phyloP scores from a whole-genome alignment of 92 coral and sea anemone species.

The Chrysogorgia sp. region DNA sequence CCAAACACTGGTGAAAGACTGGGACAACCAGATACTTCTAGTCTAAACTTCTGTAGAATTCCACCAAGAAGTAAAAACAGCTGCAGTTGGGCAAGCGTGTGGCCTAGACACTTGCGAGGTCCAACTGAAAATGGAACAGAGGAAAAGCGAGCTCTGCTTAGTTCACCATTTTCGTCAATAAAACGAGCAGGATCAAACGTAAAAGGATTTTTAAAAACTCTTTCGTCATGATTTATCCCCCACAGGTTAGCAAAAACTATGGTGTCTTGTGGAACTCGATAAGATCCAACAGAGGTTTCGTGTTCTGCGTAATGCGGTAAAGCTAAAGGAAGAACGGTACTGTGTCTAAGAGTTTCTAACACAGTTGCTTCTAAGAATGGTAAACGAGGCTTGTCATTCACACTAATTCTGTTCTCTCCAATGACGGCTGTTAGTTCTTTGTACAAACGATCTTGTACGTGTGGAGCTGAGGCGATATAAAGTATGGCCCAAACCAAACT shows the following conservation, averaged over 20 bases:
- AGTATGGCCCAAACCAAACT: conserved; percentile 81
- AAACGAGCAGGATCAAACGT: conserved; percentile 86
- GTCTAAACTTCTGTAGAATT: conserved; percentile 70
- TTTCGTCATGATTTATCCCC: conserved; percentile 89
- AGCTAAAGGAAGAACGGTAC: conserved; percentile 92
- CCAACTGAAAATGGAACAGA: conserved; percentile 88
- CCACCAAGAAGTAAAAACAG: conserved; percentile 85
- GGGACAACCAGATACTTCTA: conserved; percentile 67
- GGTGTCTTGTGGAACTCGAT: conserved; percentile 76
- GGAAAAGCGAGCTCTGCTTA: conserved; percentile 69
- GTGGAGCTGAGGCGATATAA: conserved; percentile 78
- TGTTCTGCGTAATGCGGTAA: conserved; percentile 88
- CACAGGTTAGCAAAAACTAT: conserved; percentile 90
- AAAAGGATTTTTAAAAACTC: conserved; percentile 75
- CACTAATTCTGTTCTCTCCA: conserved; percentile 66
- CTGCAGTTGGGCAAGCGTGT: conserved; percentile 78
- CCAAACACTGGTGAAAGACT: conserved; percentile 81
- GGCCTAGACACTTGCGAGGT: conserved; percentile 92
- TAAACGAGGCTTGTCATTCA: conserved; percentile 74
- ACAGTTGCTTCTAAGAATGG: conserved; percentile 95
- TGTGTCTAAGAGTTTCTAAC: conserved; percentile 80
- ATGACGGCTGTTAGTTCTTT: conserved; percentile 68
- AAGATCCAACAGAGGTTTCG: conserved; percentile 80
- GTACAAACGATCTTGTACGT: conserved; percentile 71
- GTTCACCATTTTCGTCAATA: conserved; percentile 71